Conservation (phyloP, 2,797 vertebrate species). For the Monodelphis domestica region DNA sequence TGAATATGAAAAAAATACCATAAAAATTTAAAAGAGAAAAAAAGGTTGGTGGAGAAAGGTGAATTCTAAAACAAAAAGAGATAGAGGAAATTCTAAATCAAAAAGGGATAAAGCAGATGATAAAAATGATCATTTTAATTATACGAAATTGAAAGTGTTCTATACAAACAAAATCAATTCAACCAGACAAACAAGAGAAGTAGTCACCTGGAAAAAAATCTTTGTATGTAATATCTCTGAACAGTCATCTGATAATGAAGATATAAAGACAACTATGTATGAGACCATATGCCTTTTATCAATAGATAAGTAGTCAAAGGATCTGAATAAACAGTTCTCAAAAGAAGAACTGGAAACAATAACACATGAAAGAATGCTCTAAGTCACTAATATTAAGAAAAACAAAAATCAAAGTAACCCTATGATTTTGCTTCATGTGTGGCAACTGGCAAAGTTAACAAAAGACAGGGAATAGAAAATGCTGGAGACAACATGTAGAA, state of each 20-base stretch:
- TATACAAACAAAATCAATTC: background rate
- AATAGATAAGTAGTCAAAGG: background rate
- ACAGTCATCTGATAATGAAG: background rate
- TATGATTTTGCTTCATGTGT: background rate
- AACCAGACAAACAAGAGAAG: background rate
- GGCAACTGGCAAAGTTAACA: background rate
- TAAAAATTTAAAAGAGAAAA: background rate
- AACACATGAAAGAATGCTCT: background rate
- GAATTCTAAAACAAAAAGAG: background rate
- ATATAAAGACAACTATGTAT: background rate
- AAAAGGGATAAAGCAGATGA: background rate
- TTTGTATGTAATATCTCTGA: background rate
- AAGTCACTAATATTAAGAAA: background rate
- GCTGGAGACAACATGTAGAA: background rate
- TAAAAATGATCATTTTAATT: background rate
- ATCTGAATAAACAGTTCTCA: background rate
- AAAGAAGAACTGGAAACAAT: background rate
- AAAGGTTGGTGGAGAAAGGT: background rate
- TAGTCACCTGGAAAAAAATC: background rate
- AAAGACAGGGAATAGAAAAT: background rate
- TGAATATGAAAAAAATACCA: background rate
- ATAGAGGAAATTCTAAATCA: background rate
- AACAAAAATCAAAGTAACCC: background rate
- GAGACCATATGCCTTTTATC: background rate
- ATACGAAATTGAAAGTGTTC: background rate